These are phyloP conservation scores for Pyrrhia umbra DNA, from an alignment of 2,888 invertebrate species.

Conservation along the genomic window DNA sequence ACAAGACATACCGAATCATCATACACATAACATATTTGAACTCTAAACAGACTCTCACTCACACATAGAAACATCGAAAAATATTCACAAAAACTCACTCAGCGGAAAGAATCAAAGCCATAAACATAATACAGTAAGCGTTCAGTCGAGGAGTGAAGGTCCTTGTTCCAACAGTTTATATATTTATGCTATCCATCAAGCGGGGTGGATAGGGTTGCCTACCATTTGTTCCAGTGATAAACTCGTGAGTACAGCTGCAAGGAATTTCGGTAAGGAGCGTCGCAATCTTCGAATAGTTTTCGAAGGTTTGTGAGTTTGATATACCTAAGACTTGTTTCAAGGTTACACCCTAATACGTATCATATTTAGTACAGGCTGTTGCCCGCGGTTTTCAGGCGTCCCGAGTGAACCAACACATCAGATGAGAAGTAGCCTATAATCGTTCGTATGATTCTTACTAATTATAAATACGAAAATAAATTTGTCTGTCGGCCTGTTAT, in stretches of 20 bases:
- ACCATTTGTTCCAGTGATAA: conserved; percentile 68
- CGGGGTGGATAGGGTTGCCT: conserved; percentile 50
- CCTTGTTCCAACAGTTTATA: conserved; percentile 66
- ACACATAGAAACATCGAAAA: background rate
- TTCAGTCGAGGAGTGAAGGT: conserved; percentile 51
- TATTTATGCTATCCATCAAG: conserved; percentile 74
- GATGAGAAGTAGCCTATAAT: too few species aligned
- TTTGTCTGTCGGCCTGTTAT: too few species aligned
- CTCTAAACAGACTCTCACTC: background rate
- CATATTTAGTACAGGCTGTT: too few species aligned
- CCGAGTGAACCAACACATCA: too few species aligned
- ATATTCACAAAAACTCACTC: background rate
- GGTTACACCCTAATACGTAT: background rate
- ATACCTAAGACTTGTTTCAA: conserved; percentile 3
- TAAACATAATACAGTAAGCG: conserved; percentile 34
- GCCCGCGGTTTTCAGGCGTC: too few species aligned
- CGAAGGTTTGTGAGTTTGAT: conserved; percentile 19
- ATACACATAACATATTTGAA: too few species aligned
- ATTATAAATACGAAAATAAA: too few species aligned
- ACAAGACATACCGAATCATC: background rate
- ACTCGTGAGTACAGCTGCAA: conserved; percentile 49
- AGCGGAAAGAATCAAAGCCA: conserved; percentile 17
- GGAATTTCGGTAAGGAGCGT: conserved; percentile 30
- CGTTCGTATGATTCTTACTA: too few species aligned
- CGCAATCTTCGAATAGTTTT: conserved; percentile 28